Evolutionary conservation across 2,888 invertebrate genomes (phyloP), one percentile per base, ranked within the genome.

Genomic region (Coecobrya sp.): DNA sequence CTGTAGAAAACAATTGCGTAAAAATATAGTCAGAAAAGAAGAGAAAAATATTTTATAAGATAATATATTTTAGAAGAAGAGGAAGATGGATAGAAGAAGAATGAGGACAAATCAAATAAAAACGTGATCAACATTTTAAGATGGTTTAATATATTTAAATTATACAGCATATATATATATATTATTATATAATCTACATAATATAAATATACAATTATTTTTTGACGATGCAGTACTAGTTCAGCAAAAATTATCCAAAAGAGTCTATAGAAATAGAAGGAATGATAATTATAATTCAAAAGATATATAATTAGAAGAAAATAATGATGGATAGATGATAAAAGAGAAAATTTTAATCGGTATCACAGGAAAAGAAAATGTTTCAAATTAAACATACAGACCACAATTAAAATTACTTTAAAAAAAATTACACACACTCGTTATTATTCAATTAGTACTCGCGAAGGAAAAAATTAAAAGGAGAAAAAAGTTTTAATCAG

Each of bases 61-160:
- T 10, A 65, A 22, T 65, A 65, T 70, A 70, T 70, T 70, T 70
- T 70, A 70, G 68, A 27, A 25, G 30, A 7, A 30, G 68, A 27
- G 7, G 68, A 68, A 27, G 2, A 52, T 10, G 52, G 11, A 52
- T 10, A 13, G 1, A 13, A 13, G n/a, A 36, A 13, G 36, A 70
- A n/a, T 30, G 68, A 70, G 36, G 68, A 70, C 36, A 70, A 70
- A 70, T 70, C 68, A 70, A 36, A 65, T 65, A 25, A 36, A 70
- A 36, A 70, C 30, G 68, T 70, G 68, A 70, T 70, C 36, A 36
- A 70, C 68, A 36, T 36, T 70, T 70, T 30, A 70, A 70, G n/a
- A 36, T 70, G 68, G n/a, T 36, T 36, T 7, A 27, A 49, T 25
- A 45, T 25, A 4, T 79, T 49, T 25, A 42, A 42, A 42, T 42